phyloP scores from a whole-genome alignment of 2,888 invertebrate genomes.

The Ochropleura leucogaster region DNA sequence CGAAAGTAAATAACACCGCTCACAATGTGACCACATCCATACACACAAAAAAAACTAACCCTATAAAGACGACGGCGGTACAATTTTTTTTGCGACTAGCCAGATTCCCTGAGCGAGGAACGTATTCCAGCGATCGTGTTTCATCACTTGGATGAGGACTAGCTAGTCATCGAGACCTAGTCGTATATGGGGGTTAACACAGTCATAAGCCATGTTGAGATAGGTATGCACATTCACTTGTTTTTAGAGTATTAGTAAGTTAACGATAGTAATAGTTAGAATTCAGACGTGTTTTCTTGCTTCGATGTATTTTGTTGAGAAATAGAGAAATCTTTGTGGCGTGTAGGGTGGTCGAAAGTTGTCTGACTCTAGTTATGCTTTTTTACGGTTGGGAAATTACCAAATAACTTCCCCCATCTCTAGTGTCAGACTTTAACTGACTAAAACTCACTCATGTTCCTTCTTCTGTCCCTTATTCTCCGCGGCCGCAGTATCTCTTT shows the following conservation, averaged over 20 bases:
- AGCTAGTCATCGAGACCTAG: slow-evolving; percentile 71
- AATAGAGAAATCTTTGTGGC: slow-evolving; percentile 7
- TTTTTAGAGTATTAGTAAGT: slow-evolving; percentile 53
- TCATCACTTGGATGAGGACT: slow-evolving; percentile 76
- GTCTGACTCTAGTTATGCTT: not conserved
- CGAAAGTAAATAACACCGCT: slow-evolving; percentile 46
- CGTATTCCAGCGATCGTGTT: slow-evolving; percentile 78
- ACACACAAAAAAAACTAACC: slow-evolving; percentile 77
- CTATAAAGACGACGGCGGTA: slow-evolving; percentile 75
- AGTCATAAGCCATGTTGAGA: slow-evolving; percentile 65
- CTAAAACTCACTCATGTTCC: no score
- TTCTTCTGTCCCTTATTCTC: no score
- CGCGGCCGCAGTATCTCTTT: no score
- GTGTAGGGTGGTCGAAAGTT: not conserved
- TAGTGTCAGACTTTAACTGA: no score
- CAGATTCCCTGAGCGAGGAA: slow-evolving; percentile 73
- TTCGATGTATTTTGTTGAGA: not conserved
- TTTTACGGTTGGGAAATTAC: no score
- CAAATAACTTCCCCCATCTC: no score
- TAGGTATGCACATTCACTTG: slow-evolving; percentile 62
- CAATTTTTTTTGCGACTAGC: slow-evolving; percentile 73
- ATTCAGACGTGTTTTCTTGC: slow-evolving; percentile 35
- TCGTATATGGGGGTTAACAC: slow-evolving; percentile 67
- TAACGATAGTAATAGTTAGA: slow-evolving; percentile 28
- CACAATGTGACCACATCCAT: slow-evolving; percentile 59